phyloP scores from a whole-genome alignment of 1,140 invertebrate genomes.

The Drosophila trapezifrons region DNA sequence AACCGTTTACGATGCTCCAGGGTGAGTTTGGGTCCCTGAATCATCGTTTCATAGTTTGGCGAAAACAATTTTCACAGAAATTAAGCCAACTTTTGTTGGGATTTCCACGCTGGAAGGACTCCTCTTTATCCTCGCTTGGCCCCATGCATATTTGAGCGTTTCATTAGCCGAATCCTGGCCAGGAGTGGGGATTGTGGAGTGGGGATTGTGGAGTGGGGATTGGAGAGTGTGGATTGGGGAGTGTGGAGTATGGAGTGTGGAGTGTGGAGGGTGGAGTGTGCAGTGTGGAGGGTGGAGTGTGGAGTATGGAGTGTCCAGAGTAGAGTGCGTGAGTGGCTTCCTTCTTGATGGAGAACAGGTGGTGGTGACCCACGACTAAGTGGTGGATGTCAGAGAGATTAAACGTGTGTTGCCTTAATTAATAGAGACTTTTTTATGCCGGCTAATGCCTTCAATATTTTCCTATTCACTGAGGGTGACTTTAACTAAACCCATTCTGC shows the following conservation, averaged over 20 bases:
- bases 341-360: not conserved
- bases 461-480: not conserved
- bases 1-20: constrained; percentile 32
- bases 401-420: constrained; percentile 18
- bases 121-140: not conserved
- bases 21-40: constrained; percentile 24
- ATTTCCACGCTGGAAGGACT: not conserved
- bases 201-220: too few relatives aligned
- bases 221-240: too few relatives aligned
- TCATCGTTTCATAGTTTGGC: constrained; percentile 45
- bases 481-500: not conserved
- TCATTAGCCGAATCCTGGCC: constrained; percentile 28
- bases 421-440: constrained; percentile 5
- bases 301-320: not conserved
- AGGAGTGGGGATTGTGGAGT: not conserved
- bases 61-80: constrained; percentile 46
- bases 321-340: too few relatives aligned
- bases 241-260: not conserved
- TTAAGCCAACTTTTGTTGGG: constrained; percentile 33
- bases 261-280: too few relatives aligned
- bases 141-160: constrained; percentile 47
- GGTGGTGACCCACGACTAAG: constrained; percentile 1
- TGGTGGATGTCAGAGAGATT: constrained; percentile 12
- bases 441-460: not conserved
- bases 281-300: too few relatives aligned